Percentiles rank a stretch among this genome's conserved stretches.
Evolutionary conservation across 2,797 vertebrate genomes (phyloP).

Genomic region (Malurus splendens): DNA sequence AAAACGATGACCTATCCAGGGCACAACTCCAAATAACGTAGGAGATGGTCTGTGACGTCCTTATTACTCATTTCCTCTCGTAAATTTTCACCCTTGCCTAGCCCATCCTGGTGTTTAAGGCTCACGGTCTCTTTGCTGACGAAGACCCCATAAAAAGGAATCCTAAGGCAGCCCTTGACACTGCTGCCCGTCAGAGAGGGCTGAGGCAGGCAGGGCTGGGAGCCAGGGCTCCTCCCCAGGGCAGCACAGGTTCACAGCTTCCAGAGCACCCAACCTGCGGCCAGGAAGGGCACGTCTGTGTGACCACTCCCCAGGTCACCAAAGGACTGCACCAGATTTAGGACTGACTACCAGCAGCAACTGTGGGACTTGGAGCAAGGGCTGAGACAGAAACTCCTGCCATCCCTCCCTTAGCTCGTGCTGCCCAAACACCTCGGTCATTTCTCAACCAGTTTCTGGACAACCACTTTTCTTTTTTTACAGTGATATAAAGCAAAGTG

Average conservation of each 20-base stretch:
- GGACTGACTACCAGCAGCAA: not conserved
- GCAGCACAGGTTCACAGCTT: not conserved
- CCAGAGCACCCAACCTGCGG: not conserved
- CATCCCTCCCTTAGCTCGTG: not conserved
- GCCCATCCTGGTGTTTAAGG: not conserved
- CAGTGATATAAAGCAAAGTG: not conserved
- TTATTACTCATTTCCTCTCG: not conserved
- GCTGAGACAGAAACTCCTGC: not conserved
- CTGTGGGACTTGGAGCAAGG: not conserved
- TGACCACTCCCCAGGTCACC: accelerated
- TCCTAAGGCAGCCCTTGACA: not conserved
- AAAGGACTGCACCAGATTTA: not conserved
- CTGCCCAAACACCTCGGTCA: not conserved
- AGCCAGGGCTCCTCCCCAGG: not conserved
- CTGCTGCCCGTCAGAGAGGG: not conserved
- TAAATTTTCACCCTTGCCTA: not conserved
- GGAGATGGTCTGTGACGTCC: not conserved
- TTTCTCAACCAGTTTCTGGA: not conserved
- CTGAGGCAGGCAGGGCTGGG: not conserved
- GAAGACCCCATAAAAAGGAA: not conserved
- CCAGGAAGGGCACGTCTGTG: accelerated
- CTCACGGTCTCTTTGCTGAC: not conserved
- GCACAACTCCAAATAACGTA: not conserved
- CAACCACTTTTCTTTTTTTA: not conserved
- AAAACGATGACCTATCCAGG: not conserved